Evolutionary conservation across 2,113 vertebrate species (phyloP), one percentile per base, ranked within the genome.

Genomic region (Oxygymnocypris stewartii): DNA sequence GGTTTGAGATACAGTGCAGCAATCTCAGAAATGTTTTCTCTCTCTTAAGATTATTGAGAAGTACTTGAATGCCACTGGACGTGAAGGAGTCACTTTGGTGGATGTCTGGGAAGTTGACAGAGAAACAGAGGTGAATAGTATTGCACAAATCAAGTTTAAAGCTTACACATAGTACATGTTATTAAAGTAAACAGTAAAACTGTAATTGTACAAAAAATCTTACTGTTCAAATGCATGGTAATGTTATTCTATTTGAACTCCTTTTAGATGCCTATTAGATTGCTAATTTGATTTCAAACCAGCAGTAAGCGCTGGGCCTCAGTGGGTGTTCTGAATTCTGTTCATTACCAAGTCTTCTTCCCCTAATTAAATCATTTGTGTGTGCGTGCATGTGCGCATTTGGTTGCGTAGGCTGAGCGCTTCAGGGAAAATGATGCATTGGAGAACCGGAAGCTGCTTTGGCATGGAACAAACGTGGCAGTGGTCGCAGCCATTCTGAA

Each of bases 401-500:
- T 86, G 28, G 35, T 11, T 79, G 44, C 85, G 85, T 79, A 99
- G 97, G 96, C 80, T 1, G 86, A 93, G 2, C 93, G 91, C 14
- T 97, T 98, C 90, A 91, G 87, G 12, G 91, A 91, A 63, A 94
- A 96, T 0, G 63, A 94, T 4, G 31, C 42, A 23, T 90, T 99
- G 91, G 94, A 94, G 47, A 96, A 97, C 90, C 94, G 96, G 13
- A 97, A 92, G 78, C 91, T 98, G 88, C 95, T 99, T 42, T 98
- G 98, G 98, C 96, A 98, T 0, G 96, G 98, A 10, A 99, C 97
- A 82, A 97, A 95, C 0, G 92, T 97, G 88, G 98, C 97, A 0
- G 95, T 96, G 87, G 94, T 98, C 1, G 97, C 95, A 0, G 96
- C 97, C 42, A 98, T 98, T 89, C 94, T 99, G 86, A 97, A 96